Percentiles rank a stretch among this genome's conserved stretches.
Conservation (phyloP, 2,888 invertebrate genomes). For the Parnassius mnemosyne region DNA sequence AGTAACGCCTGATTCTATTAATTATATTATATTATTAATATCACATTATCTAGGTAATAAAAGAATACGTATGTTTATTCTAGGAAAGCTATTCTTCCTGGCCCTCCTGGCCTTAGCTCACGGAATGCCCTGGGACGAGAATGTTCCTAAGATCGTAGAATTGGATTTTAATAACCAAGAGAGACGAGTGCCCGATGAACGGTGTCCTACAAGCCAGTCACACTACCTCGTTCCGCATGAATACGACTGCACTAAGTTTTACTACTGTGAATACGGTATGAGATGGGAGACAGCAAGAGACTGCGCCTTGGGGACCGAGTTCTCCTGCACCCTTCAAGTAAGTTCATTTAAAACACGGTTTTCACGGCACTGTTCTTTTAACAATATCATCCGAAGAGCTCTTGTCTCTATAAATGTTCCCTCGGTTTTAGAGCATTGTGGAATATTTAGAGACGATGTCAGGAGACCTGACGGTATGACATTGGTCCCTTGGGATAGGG, state of each 20-base stretch:
- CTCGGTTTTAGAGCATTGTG: too few relatives aligned
- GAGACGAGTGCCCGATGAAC: constrained; percentile 42
- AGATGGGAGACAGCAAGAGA: constrained; percentile 37
- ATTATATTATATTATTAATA: too few relatives aligned
- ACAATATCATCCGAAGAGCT: too few relatives aligned
- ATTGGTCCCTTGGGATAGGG: too few relatives aligned
- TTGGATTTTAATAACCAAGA: neutral
- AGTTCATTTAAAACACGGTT: constrained; percentile 29
- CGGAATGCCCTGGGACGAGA: constrained; percentile 16
- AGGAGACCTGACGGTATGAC: too few relatives aligned
- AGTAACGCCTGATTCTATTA: too few relatives aligned
- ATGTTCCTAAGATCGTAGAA: neutral
- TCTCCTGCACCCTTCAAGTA: constrained; percentile 48
- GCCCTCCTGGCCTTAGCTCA: constrained; percentile 14
- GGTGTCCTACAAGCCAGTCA: constrained; percentile 44
- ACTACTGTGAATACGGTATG: constrained; percentile 56
- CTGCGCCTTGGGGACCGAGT: constrained; percentile 51
- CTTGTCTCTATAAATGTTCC: too few relatives aligned
- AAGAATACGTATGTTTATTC: neutral
- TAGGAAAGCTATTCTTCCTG: constrained; percentile 14
- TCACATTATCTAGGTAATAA: too few relatives aligned
- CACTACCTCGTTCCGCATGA: constrained; percentile 56
- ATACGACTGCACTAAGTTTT: constrained; percentile 59
- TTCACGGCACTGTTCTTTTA: too few relatives aligned
- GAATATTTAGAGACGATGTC: too few relatives aligned